Percentiles rank a stretch among this genome's conserved stretches.
phyloP scores from a whole-genome alignment of 2,113 vertebrate species.

The Hydrolagus affinis region DNA sequence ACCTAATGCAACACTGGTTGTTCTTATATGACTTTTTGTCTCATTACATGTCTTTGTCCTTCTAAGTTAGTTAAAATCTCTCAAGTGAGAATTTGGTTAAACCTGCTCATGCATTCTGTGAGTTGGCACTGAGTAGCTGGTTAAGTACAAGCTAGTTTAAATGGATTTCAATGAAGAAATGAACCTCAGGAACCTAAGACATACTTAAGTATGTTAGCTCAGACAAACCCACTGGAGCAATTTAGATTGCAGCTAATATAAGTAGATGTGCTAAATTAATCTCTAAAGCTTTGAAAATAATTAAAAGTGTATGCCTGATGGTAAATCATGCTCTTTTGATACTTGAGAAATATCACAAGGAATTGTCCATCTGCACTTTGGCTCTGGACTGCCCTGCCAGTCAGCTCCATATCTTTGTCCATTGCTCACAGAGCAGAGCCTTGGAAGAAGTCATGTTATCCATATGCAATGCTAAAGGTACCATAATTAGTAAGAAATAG shows the following conservation, averaged over 20 bases:
- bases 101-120: too few relatives aligned
- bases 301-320: neutral
- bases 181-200: neutral
- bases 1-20: too few relatives aligned
- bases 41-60: neutral
- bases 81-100: too few relatives aligned
- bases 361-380: neutral
- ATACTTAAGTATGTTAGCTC: neutral
- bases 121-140: too few relatives aligned
- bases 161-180: neutral
- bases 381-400: too few relatives aligned
- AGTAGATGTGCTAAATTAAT: neutral
- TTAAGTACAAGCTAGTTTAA: too few relatives aligned
- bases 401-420: too few relatives aligned
- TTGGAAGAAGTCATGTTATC: too few relatives aligned
- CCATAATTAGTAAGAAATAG: too few relatives aligned
- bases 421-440: too few relatives aligned
- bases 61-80: neutral
- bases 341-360: neutral
- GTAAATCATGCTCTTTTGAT: neutral
- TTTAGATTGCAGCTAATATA: neutral
- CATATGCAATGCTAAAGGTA: too few relatives aligned
- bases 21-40: neutral
- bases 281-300: neutral
- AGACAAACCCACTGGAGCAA: neutral